Evolutionary conservation across 1,140 invertebrate species (phyloP), one percentile per base, ranked within the genome.

Genomic region (Tetramorium simillimum): DNA sequence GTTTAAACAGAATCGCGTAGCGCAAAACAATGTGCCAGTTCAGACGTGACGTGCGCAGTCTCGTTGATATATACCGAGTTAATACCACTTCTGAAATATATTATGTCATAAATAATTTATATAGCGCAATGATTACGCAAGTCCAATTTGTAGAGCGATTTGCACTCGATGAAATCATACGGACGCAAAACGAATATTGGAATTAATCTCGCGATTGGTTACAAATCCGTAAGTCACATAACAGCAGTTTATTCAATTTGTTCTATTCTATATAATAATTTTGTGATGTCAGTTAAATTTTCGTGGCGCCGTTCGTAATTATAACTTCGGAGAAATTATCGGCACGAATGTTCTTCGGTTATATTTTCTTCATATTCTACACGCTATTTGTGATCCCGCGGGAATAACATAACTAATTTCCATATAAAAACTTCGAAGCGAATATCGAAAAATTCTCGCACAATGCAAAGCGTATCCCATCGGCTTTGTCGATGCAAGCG

Each of bases 1-100:
- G 86, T 86, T 89, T 89, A 90, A 89, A 76, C 67, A 86, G 89
- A 87, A 82, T 90, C 89, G 85, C 77, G 85, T 77, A 78, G 85
- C 53, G 85, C 46, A 58, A 33, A 85, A 90, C 89, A 90, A 90
- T 90, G 85, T 62, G 70, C 88, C 77, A 89, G 80, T 87, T 90
- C 75, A 85, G 65, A 77, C 58, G 88, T 86, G 58, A 89, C 65
- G 85, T 40, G 85, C 51, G 78, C 85, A 78, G 37, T 69, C 46
- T 21, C 43, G 77, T 81, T 78, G 60, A 78, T 65, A 56, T 85
- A 65, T 56, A 78, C 49, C 72, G 82, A 85, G 75, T 85, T 85
- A 85, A 85, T 85, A 85, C 58, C 75, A 63, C 24, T 69, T 43
- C 82, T 67, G 87, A 89, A 81, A 89, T 72, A 65, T 86, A 78